Conservation (phyloP, 1,140 invertebrate genomes). For the Polypedilum pembai region DNA sequence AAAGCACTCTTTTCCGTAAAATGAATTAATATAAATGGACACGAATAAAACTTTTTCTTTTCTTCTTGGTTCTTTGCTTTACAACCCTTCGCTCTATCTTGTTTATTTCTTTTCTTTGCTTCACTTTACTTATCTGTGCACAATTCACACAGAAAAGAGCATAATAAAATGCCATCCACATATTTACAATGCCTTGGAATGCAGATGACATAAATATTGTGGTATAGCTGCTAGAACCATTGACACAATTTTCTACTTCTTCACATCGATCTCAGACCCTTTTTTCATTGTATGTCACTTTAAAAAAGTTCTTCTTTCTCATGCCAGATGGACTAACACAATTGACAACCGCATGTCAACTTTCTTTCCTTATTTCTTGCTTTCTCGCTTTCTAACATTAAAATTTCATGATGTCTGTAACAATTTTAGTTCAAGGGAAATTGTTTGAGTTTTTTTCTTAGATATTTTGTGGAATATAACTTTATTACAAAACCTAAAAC, state of each 20-base stretch:
- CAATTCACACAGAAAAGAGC: too few species aligned
- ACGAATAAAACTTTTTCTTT: background rate
- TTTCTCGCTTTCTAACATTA: background rate
- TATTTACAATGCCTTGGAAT: background rate
- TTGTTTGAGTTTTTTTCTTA: background rate
- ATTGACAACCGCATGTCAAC: background rate
- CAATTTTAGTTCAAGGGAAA: background rate
- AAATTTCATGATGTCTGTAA: background rate
- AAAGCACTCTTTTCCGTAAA: background rate
- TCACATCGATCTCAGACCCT: too few species aligned
- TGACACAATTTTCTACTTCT: background rate
- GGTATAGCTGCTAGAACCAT: background rate
- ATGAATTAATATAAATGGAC: background rate
- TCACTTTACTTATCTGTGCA: too few species aligned
- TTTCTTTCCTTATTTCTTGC: background rate
- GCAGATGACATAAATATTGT: background rate
- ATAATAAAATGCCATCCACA: background rate
- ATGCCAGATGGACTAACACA: background rate
- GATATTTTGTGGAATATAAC: background rate
- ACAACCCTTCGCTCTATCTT: background rate
- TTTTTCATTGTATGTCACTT: too few species aligned
- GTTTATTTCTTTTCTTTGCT: too few species aligned
- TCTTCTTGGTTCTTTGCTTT: background rate
- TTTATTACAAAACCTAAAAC: too few species aligned
- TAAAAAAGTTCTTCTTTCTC: background rate